Base-by-base conservation (phyloP, 2,888 invertebrate genomes). In the Augiades crinisus region DNA sequence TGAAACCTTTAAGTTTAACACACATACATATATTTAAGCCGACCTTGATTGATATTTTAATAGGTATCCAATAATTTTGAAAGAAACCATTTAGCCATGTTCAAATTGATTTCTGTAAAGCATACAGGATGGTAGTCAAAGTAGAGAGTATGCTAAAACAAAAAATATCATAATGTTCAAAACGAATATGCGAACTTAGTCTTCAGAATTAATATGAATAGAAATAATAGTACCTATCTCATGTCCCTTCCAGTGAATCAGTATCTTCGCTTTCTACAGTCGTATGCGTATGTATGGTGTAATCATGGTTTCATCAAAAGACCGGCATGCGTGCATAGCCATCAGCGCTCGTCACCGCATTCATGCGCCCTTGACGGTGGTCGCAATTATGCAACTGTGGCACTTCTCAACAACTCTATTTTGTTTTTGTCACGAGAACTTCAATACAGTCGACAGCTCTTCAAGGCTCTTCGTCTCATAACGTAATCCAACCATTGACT, bases 281-380 rank as follows among this genome's bases (percentile, higher is more conserved):
- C 38, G 5, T 74, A 67, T 67, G 69, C 61, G 60, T 78, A 73
- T 80, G 75, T 78, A 72, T 66, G 73, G 75, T 71, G 81, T 82
- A 83, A 84, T 84, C 83, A 83, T 77, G 81, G 84, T 81, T 79
- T 79, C 81, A 81, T 83, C 82, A 83, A 84, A 84, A 84, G 81
- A 75, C 78, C 78, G 76, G 65, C 66, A 67, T 72, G 72, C 65
- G 68, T 65, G 66, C 66, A 56, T 65, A 67, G 67, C 75, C 78
- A 78, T 81, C 81, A 78, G 67, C 66, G 78, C 81, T 81, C 79
- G 79, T 78, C 76, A 75, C 64, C 64, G 70, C 72, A 82, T 82
- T 83, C 81, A 81, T 71, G 72, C 65, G 61, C 68, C 65, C 68
- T 63, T 82, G 79, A 81, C 79, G 80, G 75, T 72, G 72, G 68